phyloP scores from a whole-genome alignment of 2,888 invertebrate species.

The Colletes collaris region DNA sequence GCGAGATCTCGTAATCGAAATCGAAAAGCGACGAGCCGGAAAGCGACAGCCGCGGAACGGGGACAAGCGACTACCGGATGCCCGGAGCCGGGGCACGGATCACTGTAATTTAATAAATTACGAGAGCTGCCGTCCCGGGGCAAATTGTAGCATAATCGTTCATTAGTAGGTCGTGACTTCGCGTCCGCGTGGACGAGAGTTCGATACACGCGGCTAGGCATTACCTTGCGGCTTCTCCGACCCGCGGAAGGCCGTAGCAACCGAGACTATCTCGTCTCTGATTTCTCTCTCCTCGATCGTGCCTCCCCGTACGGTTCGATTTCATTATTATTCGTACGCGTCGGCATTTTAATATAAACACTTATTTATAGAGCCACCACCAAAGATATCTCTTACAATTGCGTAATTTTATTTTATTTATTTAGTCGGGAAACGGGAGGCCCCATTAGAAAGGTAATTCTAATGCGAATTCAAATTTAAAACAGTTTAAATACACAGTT shows the following conservation, averaged over 20 bases:
- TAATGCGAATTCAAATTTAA: too few species aligned
- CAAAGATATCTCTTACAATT: too few species aligned
- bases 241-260: slow-evolving; percentile 20
- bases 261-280: slow-evolving; percentile 2
- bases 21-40: slow-evolving; percentile 59
- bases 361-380: too few species aligned
- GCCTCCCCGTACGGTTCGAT: background rate
- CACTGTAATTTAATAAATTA: slow-evolving; percentile 83
- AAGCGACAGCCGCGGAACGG: slow-evolving; percentile 56
- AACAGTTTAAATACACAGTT: too few species aligned
- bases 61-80: slow-evolving; percentile 76
- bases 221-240: slow-evolving; percentile 33
- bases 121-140: slow-evolving; percentile 81
- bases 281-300: background rate
- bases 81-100: slow-evolving; percentile 75
- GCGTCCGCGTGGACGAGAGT: slow-evolving; percentile 68
- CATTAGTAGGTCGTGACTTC: slow-evolving; percentile 83
- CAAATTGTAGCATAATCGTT: slow-evolving; percentile 83
- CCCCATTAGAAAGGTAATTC: too few species aligned
- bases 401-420: too few species aligned
- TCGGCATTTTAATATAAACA: too few species aligned
- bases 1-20: slow-evolving; percentile 59
- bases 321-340: too few species aligned
- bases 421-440: too few species aligned
- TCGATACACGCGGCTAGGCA: slow-evolving; percentile 42